Conservation (phyloP, 2,113 vertebrate genomes). For the Chloropsis cyanopogon region DNA sequence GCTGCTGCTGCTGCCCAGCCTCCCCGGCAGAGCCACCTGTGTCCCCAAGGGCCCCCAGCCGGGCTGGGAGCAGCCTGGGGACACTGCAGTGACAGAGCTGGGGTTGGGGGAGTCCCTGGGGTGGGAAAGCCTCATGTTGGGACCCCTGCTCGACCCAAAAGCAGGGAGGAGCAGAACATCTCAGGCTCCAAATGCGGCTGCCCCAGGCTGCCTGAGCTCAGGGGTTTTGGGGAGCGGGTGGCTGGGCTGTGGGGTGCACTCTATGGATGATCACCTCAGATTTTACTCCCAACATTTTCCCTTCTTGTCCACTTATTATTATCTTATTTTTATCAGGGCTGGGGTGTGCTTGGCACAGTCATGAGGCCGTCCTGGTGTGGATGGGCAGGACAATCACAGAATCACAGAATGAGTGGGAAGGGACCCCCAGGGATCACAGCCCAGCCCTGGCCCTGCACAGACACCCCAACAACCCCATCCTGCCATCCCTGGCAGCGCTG, state of each 20-base stretch:
- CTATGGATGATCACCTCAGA: neutral
- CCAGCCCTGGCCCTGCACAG: neutral
- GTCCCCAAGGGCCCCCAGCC: neutral
- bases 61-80: neutral
- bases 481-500: neutral
- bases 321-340: neutral
- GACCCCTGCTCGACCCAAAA: neutral
- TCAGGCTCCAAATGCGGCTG: neutral
- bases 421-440: fast-evolving
- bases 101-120: too few relatives aligned
- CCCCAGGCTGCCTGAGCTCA: neutral
- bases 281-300: neutral
- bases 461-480: neutral
- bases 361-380: fast-evolving
- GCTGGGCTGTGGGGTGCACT: neutral
- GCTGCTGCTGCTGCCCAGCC: neutral
- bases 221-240: fast-evolving
- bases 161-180: neutral
- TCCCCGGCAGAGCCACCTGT: neutral
- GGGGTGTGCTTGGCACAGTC: fast-evolving
- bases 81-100: neutral
- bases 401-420: neutral
- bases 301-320: too few relatives aligned
- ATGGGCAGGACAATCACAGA: neutral
- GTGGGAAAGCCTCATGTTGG: fast-evolving